Conservation (phyloP, 2,797 vertebrate species). For the Cossypha niveicapilla region DNA sequence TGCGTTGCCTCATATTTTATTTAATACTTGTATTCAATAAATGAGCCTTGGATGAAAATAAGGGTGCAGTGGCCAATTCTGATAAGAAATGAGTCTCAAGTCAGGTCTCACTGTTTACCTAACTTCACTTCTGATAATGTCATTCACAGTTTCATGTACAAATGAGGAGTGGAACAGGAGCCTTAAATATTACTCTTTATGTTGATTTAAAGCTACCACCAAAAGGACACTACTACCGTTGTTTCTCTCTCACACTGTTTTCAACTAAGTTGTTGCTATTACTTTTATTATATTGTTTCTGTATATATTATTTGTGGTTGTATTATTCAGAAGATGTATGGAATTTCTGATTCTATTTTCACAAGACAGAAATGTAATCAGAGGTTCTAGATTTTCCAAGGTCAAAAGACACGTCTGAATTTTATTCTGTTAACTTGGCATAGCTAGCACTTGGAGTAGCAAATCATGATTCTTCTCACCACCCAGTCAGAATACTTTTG, state of each 20-base stretch:
- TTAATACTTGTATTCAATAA: neutral
- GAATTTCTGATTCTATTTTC: neutral
- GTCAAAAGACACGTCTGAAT: neutral
- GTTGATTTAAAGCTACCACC: neutral
- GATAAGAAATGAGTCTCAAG: neutral
- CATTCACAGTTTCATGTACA: neutral
- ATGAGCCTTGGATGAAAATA: neutral
- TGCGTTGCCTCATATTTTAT: neutral
- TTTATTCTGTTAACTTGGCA: neutral
- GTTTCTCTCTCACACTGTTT: neutral
- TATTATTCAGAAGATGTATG: neutral
- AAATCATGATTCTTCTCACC: neutral
- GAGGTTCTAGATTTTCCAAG: neutral
- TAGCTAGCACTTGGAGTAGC: neutral
- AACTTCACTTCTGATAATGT: neutral
- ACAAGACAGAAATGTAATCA: neutral
- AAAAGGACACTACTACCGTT: neutral
- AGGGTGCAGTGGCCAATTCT: neutral
- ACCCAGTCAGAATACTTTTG: neutral
- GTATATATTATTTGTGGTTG: neutral
- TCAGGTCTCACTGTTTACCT: neutral
- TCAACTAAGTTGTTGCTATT: neutral
- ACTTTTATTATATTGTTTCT: neutral
- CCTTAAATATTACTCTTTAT: neutral
- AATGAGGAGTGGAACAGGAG: neutral